Percentiles rank a stretch among this genome's conserved stretches.
phyloP scores from a whole-genome alignment of 2,888 invertebrate genomes.

The Macrosiphum euphorbiae region DNA sequence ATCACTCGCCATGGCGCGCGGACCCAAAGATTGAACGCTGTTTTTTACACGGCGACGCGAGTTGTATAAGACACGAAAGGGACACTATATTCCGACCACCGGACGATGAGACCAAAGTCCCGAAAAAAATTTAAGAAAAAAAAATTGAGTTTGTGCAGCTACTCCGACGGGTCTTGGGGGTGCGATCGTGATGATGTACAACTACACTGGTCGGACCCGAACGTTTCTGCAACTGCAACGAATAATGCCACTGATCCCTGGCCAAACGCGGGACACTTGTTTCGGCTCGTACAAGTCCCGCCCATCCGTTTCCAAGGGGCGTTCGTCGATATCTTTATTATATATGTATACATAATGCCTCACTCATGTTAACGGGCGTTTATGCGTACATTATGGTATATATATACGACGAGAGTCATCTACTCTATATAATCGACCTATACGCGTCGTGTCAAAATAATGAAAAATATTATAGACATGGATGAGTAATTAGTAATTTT shows the following conservation, averaged over 20 bases:
- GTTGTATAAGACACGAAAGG: not conserved
- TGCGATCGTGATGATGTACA: not conserved
- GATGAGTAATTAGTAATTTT: not conserved
- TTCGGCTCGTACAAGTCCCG: constrained; percentile 29
- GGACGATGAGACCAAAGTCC: not conserved
- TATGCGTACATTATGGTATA: not conserved
- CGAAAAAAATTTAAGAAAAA: not conserved
- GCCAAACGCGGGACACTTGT: constrained; percentile 49
- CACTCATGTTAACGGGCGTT: not conserved
- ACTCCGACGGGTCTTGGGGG: not conserved
- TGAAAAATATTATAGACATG: constrained; percentile 31
- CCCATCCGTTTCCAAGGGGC: constrained; percentile 52
- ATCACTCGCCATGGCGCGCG: constrained; percentile 35
- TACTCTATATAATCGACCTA: not conserved
- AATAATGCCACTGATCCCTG: not conserved
- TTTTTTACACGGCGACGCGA: not conserved
- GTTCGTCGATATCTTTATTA: constrained; percentile 29
- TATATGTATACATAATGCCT: not conserved
- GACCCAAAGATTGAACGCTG: not conserved
- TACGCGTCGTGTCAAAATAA: constrained; percentile 7
- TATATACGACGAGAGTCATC: not conserved
- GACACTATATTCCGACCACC: not conserved
- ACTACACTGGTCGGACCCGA: not conserved
- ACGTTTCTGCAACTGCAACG: constrained; percentile 28
- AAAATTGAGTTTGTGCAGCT: not conserved